Base-by-base conservation (phyloP, 2,888 invertebrate genomes). In the Notodonta ziczac region DNA sequence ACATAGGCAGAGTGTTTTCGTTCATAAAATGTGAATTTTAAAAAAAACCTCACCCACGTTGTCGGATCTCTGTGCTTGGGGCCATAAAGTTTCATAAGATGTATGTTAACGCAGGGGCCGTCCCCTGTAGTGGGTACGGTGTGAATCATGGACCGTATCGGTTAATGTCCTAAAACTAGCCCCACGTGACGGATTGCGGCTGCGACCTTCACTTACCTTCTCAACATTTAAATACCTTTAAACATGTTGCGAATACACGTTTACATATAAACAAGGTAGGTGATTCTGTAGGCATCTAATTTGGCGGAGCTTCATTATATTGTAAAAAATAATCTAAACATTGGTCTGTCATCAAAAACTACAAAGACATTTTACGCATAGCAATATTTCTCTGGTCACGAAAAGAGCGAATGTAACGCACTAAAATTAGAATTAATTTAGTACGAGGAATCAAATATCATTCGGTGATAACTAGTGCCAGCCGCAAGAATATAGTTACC, bases 401-500 rank as follows among this genome's bases (percentile, higher is more conserved):
- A 77, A 75, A 81, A 75, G 75, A 65, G 62, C 69, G 73, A 80
- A 84, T 84, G 83, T 83, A 83, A 84, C 78, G 69, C 64, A 66
- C 82, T 90, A 90, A 89, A 89, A 85, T 86, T 89, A 92, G 87
- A 89, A 82, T 86, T 84, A 85, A 89, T 88, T 89, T 89, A 79
- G 83, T 82, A 85, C 77, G 80, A 77, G 78, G 86, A 86, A 90
- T 90, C 90, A 87, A 86, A 91, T 89, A 87, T 85, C 89, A 81
- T 84, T 82, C 83, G 79, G 81, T 87, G 86, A 88, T 88, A 86
- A 84, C 85, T 78, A 82, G 86, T 86, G 87, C 87, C 90, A 89
- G 86, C 83, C 82, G 82, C 79, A 78, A 80, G 84, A 86, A 85
- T 80, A 84, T 82, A 83, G 84, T 65, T 57, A 64, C 81, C 78